Base-by-base conservation (phyloP, 2,888 invertebrate species). In the Petrolisthes manimaculis region DNA sequence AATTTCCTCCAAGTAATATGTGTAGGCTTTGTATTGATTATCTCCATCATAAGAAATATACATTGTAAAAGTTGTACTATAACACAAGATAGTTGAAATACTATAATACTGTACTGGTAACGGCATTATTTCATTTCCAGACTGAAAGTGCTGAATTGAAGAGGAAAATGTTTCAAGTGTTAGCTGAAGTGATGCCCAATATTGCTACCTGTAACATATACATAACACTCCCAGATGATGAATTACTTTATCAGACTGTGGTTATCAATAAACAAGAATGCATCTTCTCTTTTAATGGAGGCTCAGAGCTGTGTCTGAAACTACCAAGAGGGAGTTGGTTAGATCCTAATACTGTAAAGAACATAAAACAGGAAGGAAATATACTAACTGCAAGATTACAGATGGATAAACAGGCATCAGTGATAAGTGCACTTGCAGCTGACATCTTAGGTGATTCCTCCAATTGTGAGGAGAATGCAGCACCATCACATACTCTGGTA, bases 121-220 rank as follows among this genome's bases (percentile, higher is more conserved):
- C 37, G 2, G 37, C 37, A 37, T 37, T 37, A 37, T 37, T 2
- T 37, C 37, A 80, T 53, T 51, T 53, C 14, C 80, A 80, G 51
- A 80, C 80, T 51, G 12, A 78, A 9, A 55, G 51, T 9, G 12
- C 54, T 56, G 14, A 21, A 9, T n/a, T 55, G 14, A 56, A 21
- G 54, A 55, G 14, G 12, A 80, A 5, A 14, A 88, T 88, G 88
- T 53, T 14, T 77, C 81, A 84, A n/a, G 82, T 88, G 14, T 24
- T 88, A 24, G 75, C 75, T 51, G 88, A 84, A 55, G 84, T 84
- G 21, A 37, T 84, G 24, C 88, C 88, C 37, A 88, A 88, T 67
- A 88, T 88, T 79, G 69, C 61, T 9, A 80, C 61, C 5, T 81
- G 84, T 24, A 84, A 88, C 37, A 74, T 88, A 14, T 88, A 84